Base-by-base conservation (phyloP, 2,797 vertebrate species). In the Atherinosoma microstoma region DNA sequence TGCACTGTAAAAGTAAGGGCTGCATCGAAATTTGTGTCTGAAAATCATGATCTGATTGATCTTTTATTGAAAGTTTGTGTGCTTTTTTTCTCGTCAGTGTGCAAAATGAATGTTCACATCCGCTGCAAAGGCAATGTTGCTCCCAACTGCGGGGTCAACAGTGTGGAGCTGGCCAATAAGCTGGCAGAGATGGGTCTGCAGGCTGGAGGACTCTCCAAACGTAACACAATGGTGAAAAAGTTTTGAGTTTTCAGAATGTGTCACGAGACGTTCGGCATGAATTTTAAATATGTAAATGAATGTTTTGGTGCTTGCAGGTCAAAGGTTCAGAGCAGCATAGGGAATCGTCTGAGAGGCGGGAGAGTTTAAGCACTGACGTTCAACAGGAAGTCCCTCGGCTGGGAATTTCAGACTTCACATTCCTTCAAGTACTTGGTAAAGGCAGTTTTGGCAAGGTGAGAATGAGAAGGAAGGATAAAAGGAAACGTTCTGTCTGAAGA, bases 391-490 rank as follows among this genome's bases (percentile, higher is more conserved):
- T 47, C 4, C 84, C 84, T 34, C 86, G 69, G 1, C 87, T 97
- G 11, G 96, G 96, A 53, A 95, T 99, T 47, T 87, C 95, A 29
- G 94, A 97, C 89, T 96, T 99, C 72, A 95, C 94, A 0, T 98
- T 99, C 80, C 93, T 99, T 74, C 96, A 98, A 76, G 97, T 99
- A 0, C 81, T 99, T 42, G 98, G 98, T 30, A 99, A 99, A 72
- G 98, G 98, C 82, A 99, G 98, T 88, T 99, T 99, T 78, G 98
- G 98, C 84, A 99, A 99, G 96, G 98, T 99, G 86, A 90, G 96
- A 32, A 38, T 60, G 12, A 67, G 3, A 5, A 29, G 8, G 42
- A 13, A 56, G 3, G 24, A 63, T 47, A 10, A 15, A 20, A 18
- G 22, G 30, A 66, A 49, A 40, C 47, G 12, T 10, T 77, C 7